Evolutionary conservation across 2,888 invertebrate species (phyloP), one percentile per base, ranked within the genome.

Genomic region (Halictus ligatus): DNA sequence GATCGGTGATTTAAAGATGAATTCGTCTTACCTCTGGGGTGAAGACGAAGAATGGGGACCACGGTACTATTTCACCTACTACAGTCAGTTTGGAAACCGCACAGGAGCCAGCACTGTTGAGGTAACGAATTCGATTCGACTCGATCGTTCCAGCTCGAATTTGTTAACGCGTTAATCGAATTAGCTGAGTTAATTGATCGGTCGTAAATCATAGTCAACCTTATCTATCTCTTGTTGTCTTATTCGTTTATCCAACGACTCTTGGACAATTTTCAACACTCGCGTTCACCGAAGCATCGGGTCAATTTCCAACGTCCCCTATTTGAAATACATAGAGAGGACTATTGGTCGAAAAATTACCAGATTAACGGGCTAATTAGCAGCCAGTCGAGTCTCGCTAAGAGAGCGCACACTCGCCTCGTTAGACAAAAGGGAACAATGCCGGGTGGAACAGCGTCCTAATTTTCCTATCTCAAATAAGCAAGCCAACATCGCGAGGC

Each of bases 31-130:
- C 92, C 93, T 96, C 74, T 95, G 94, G 88, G 96, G 96, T 67
- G 93, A 95, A 84, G 96, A 96, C 92, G 95, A 95, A 82, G 96
- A 96, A 78, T 96, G 96, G 96, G 96, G 96, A 10, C 94, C 94
- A 60, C 94, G 96, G 86, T 96, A 96, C 92, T 96, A 96, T 92
- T 96, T 96, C 94, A 96, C 96, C 12, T 96, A 96, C 88, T 96
- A 96, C 94, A 96, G 96, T 82, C 95, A 96, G 91, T 96, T 96
- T 88, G 96, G 96, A 2, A 94, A 95, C 54, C 94, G 96, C 83
- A 93, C 92, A 54, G 91, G 93, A 50, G 92, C 95, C 21, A 94
- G 94, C 50, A 93, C 94, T 18, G 91, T 95, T 18, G 95, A 96
- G 92, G 96, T 94, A 85, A 89, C 71, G 43, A 71, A 43, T 21